Percentiles rank a stretch among this genome's conserved stretches.
These are phyloP conservation scores for Aleiodes testaceus DNA, from an alignment of 2,888 invertebrate species.

Conservation along the genomic window DNA sequence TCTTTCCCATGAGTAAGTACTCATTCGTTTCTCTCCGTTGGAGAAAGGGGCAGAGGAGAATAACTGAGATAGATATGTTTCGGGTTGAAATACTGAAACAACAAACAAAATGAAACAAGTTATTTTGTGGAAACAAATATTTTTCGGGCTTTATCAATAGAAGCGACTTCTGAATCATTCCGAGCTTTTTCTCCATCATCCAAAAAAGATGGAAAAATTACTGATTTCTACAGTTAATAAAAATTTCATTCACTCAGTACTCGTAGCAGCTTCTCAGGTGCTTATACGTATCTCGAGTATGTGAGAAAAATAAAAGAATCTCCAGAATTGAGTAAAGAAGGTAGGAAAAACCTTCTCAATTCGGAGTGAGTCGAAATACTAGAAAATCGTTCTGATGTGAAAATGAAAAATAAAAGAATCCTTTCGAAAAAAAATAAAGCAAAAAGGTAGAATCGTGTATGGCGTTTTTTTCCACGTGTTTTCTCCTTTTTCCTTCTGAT, in stretches of 20 bases:
- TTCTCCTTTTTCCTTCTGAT: neutral
- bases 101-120: neutral
- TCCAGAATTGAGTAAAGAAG: conserved; percentile 5
- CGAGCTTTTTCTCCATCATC: no score
- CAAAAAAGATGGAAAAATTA: no score
- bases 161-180: no score
- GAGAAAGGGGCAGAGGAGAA: conserved; percentile 47
- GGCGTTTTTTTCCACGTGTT: neutral
- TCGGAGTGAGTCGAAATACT: conserved; percentile 28
- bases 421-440: no score
- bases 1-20: conserved; percentile 15
- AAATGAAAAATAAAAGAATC: conserved; percentile 44
- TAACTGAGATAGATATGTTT: conserved; percentile 38
- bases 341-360: conserved; percentile 42
- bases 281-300: conserved; percentile 36
- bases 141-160: no score
- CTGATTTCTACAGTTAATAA: conserved; percentile 7
- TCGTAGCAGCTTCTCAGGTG: conserved; percentile 30
- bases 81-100: conserved; percentile 20
- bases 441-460: conserved; percentile 13
- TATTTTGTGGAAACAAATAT: no score
- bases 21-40: conserved; percentile 38
- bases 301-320: neutral
- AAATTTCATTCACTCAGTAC: neutral
- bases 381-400: conserved; percentile 36